phyloP scores from a whole-genome alignment of 1,140 invertebrate genomes.

The Dendroctonus ponderosae region DNA sequence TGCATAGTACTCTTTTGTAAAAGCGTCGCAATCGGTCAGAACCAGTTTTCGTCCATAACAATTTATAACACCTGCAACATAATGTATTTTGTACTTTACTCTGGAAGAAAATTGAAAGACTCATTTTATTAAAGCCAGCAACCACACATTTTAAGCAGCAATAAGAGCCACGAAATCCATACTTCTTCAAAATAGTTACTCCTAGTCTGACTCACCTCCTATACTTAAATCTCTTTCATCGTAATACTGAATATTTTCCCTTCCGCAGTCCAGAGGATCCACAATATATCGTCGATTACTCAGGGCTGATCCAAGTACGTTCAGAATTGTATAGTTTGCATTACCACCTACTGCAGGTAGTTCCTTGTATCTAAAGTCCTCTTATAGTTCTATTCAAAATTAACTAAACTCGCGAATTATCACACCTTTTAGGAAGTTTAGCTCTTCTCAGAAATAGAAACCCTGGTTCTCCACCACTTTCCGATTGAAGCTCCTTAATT shows the following conservation, averaged over 20 bases:
- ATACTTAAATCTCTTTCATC: constrained; percentile 74
- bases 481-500: constrained; percentile 71
- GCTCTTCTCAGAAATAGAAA: constrained; percentile 70
- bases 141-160: neutral
- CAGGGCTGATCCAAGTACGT: constrained; percentile 61
- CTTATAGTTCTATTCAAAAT: neutral
- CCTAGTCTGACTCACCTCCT: constrained; percentile 59
- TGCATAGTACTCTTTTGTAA: constrained; percentile 84
- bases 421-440: constrained; percentile 73
- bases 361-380: constrained; percentile 36
- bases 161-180: too few species aligned
- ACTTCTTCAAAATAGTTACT: too few species aligned
- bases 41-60: constrained; percentile 78
- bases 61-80: constrained; percentile 60
- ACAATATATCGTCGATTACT: constrained; percentile 58
- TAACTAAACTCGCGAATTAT: neutral
- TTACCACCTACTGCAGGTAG: constrained; percentile 61
- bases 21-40: constrained; percentile 81
- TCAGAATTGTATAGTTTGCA: constrained; percentile 61
- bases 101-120: neutral
- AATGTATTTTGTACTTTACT: neutral
- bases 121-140: constrained; percentile 4
- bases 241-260: constrained; percentile 60
- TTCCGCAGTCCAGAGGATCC: constrained; percentile 59
- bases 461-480: constrained; percentile 68